phyloP scores from a whole-genome alignment of 1,140 invertebrate genomes.

The Aplysia californica region DNA sequence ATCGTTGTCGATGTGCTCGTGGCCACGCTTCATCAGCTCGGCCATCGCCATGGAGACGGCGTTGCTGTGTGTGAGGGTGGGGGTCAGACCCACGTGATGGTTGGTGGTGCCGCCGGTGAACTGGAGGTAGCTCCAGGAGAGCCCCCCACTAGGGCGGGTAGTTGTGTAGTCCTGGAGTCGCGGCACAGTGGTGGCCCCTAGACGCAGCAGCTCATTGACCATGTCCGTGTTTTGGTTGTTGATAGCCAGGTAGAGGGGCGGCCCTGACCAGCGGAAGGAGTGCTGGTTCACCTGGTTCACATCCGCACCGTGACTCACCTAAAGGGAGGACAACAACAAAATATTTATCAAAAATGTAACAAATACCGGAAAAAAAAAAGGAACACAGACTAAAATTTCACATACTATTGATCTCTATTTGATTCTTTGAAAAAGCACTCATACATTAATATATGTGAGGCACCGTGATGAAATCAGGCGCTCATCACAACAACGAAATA shows the following conservation, averaged over 20 bases:
- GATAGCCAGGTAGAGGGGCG: conserved; percentile 21
- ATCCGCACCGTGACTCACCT: conserved; percentile 20
- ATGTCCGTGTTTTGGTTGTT: conserved; percentile 19
- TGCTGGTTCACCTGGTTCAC: conserved; percentile 2
- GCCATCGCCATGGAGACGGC: conserved; percentile 17
- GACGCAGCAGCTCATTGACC: conserved; percentile 3
- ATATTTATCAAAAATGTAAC: neutral
- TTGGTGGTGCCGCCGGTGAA: too few species aligned
- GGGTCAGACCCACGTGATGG: neutral
- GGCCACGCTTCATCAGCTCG: neutral
- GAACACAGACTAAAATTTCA: neutral
- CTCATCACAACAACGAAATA: too few species aligned
- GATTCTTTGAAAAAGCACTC: too few species aligned
- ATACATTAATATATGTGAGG: neutral
- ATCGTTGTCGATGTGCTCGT: neutral
- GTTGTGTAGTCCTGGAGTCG: conserved; percentile 6
- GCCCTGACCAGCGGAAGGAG: conserved; percentile 5
- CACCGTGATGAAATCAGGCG: neutral
- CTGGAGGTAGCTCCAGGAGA: neutral
- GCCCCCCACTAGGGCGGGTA: neutral
- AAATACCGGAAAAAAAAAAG: neutral
- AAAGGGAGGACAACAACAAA: neutral
- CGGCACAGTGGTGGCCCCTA: conserved; percentile 10
- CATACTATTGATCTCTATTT: too few species aligned
- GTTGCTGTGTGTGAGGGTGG: conserved; percentile 9